Evolutionary conservation across 2,888 invertebrate genomes (phyloP).

Genomic region (Drosophila prostipennis): DNA sequence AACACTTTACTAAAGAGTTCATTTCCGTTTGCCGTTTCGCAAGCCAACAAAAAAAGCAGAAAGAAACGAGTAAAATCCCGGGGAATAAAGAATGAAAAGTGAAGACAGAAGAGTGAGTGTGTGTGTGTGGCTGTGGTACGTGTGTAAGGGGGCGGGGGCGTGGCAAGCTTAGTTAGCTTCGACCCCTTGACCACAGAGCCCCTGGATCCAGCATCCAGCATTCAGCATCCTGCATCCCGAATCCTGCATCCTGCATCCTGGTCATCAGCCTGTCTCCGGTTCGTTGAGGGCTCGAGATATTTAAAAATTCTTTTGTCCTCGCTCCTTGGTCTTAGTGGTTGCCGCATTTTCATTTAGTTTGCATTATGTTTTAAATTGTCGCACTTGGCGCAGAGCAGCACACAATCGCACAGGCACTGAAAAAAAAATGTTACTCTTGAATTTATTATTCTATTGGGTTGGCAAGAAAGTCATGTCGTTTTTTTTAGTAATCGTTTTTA

Average conservation of each 20-base stretch:
- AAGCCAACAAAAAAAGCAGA: conserved; percentile 16
- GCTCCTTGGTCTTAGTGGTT: conserved; percentile 19
- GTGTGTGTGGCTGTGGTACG: not conserved
- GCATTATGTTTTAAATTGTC: conserved; percentile 55
- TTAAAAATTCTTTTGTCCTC: conserved; percentile 49
- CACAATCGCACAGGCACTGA: conserved; percentile 10
- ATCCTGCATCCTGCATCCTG: conserved; percentile 22
- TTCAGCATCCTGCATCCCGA: conserved; percentile 29
- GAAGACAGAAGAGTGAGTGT: conserved; percentile 29
- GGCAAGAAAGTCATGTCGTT: no score
- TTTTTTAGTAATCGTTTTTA: no score
- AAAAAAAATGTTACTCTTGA: not conserved
- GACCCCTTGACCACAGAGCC: conserved; percentile 41
- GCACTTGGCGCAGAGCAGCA: conserved; percentile 43
- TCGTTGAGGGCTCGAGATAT: conserved; percentile 42
- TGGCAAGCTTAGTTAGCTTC: conserved; percentile 49
- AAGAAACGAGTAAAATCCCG: conserved; percentile 22
- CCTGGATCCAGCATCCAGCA: conserved; percentile 15
- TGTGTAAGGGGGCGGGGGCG: conserved; percentile 7
- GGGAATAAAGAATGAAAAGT: conserved; percentile 34
- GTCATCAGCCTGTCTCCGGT: conserved; percentile 43
- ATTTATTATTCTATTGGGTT: not conserved
- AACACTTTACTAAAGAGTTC: conserved; percentile 50
- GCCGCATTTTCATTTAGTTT: conserved; percentile 55
- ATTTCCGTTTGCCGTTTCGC: conserved; percentile 50